These are phyloP conservation scores for Corvus moneduloides DNA, from an alignment of 2,113 vertebrate genomes.

Conservation along the genomic window DNA sequence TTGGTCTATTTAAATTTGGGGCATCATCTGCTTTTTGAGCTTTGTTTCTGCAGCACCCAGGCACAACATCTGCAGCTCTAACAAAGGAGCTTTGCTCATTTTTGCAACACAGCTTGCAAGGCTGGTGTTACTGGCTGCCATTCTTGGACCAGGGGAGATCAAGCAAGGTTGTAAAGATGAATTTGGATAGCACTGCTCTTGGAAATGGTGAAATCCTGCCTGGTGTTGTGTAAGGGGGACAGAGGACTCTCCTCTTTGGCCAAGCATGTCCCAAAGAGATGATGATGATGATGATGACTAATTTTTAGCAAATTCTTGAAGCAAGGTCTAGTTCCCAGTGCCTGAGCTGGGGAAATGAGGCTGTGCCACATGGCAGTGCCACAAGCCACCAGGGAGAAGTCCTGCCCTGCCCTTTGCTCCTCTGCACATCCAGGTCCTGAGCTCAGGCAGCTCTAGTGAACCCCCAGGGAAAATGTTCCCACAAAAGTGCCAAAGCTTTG, in stretches of 20 bases:
- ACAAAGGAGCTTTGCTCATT: background rate
- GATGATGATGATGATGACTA: background rate
- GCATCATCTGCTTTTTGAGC: background rate
- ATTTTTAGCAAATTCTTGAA: background rate
- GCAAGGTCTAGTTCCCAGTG: background rate
- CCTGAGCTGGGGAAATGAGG: background rate
- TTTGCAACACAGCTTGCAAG: background rate
- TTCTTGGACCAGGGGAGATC: background rate
- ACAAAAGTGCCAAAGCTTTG: background rate
- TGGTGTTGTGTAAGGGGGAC: background rate
- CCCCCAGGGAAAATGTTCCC: background rate
- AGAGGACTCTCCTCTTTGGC: background rate
- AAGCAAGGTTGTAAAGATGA: background rate
- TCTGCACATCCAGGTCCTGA: background rate
- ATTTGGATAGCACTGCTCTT: background rate
- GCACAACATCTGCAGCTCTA: background rate
- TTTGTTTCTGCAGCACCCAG: constrained; percentile 2
- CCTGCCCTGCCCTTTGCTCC: background rate
- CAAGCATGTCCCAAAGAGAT: background rate
- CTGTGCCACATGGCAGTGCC: background rate
- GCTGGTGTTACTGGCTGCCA: background rate
- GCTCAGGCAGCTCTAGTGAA: background rate
- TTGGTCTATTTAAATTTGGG: constrained; percentile 41
- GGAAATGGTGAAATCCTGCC: background rate
- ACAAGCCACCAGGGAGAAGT: background rate